phyloP scores from a whole-genome alignment of 2,888 invertebrate species.

The Lasioglossum morio region DNA sequence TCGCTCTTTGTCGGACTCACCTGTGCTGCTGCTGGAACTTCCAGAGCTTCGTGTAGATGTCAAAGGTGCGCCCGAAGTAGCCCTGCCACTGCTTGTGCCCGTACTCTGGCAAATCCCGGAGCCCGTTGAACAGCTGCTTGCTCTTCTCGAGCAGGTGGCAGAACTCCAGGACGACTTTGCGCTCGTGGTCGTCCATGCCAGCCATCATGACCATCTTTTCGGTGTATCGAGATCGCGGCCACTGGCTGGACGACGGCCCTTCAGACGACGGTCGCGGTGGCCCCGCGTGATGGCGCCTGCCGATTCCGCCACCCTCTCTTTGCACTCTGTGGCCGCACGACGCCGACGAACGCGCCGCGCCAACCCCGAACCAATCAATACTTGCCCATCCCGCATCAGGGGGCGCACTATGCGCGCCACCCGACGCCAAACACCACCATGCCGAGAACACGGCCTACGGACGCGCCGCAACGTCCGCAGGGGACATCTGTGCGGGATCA shows the following conservation, averaged over 20 bases:
- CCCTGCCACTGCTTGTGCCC: slow-evolving; percentile 99
- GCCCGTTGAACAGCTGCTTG: slow-evolving; percentile 98
- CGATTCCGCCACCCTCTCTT: slow-evolving; percentile 73
- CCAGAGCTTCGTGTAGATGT: slow-evolving; percentile 98
- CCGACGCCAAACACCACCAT: slow-evolving; percentile 46
- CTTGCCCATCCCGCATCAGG: slow-evolving; percentile 76
- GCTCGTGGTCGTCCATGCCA: slow-evolving; percentile 92
- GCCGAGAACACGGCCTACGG: slow-evolving; percentile 28
- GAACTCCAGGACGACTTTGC: slow-evolving; percentile 97
- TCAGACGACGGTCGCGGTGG: slow-evolving; percentile 75
- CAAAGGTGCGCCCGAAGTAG: slow-evolving; percentile 98
- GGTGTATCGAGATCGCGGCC: slow-evolving; percentile 71
- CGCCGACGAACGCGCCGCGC: slow-evolving; percentile 56
- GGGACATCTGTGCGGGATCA: slow-evolving; percentile 53
- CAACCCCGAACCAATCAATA: slow-evolving; percentile 75
- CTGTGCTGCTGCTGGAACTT: slow-evolving; percentile 99
- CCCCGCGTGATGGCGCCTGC: slow-evolving; percentile 78
- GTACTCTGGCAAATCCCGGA: slow-evolving; percentile 98
- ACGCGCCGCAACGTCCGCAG: slow-evolving; percentile 56
- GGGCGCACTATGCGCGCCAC: slow-evolving; percentile 70
- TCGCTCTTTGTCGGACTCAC: slow-evolving; percentile 77
- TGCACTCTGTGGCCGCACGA: slow-evolving; percentile 60
- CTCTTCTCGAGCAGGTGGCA: slow-evolving; percentile 98
- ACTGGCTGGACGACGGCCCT: slow-evolving; percentile 71
- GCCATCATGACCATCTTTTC: slow-evolving; percentile 89